These are phyloP conservation scores for Condylostylus longicornis DNA, from an alignment of 1,140 invertebrate genomes.

Conservation along the genomic window DNA sequence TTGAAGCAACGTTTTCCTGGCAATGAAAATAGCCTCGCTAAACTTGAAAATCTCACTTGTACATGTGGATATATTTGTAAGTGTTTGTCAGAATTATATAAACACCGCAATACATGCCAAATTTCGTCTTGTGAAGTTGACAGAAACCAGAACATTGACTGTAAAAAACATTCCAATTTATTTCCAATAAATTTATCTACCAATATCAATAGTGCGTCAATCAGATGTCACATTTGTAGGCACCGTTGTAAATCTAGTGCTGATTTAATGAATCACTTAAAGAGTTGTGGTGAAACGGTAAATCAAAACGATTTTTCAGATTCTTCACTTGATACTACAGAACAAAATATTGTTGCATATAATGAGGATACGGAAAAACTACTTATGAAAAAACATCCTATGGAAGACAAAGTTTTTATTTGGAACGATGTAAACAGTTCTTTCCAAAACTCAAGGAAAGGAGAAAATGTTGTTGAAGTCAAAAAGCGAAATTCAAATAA, in stretches of 20 bases:
- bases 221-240: constrained; percentile 69
- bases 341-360: too few relatives aligned
- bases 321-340: constrained; percentile 23
- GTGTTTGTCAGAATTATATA: constrained; percentile 63
- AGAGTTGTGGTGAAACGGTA: constrained; percentile 44
- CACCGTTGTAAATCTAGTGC: constrained; percentile 67
- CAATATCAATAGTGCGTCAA: constrained; percentile 45
- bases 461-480: constrained; percentile 6
- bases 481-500: neutral
- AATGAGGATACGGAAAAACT: too few relatives aligned
- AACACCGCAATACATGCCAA: constrained; percentile 52
- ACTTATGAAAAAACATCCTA: too few relatives aligned
- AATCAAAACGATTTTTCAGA: constrained; percentile 32
- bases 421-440: too few relatives aligned
- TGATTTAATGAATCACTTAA: constrained; percentile 57
- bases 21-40: constrained; percentile 36
- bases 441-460: too few relatives aligned
- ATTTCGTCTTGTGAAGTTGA: constrained; percentile 26
- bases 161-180: constrained; percentile 21
- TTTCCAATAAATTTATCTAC: constrained; percentile 27
- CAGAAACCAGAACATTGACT: constrained; percentile 32
- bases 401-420: constrained; percentile 61
- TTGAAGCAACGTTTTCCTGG: constrained; percentile 59
- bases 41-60: constrained; percentile 48
- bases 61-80: constrained; percentile 67